Percentiles rank a stretch among this genome's conserved stretches.
These are phyloP conservation scores for Bibio marci DNA, from an alignment of 2,888 invertebrate genomes.

Conservation along the genomic window DNA sequence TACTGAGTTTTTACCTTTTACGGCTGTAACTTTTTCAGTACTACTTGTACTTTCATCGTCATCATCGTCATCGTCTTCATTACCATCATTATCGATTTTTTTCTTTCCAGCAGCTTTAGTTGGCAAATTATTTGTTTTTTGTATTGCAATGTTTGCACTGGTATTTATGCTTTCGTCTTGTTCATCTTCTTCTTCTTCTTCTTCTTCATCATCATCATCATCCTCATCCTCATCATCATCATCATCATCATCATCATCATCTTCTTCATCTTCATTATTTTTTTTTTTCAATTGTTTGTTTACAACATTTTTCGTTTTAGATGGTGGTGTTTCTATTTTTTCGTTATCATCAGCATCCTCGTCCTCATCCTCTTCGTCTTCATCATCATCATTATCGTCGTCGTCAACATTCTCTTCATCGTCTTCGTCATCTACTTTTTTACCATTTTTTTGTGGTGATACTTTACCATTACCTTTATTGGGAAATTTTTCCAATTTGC, in stretches of 20 bases:
- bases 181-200: too few species aligned
- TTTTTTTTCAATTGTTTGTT: too few species aligned
- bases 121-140: neutral
- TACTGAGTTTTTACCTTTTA: neutral
- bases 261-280: too few species aligned
- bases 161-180: too few species aligned
- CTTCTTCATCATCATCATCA: too few species aligned
- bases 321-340: neutral
- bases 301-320: too few species aligned
- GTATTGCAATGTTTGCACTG: too few species aligned
- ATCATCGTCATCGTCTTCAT: neutral
- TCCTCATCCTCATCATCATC: too few species aligned
- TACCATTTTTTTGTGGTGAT: too few species aligned
- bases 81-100: neutral
- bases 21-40: neutral
- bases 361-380: neutral
- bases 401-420: slow-evolving; percentile 1
- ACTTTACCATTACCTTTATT: too few species aligned
- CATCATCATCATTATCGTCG: neutral
- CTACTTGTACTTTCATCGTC: neutral
- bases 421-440: too few species aligned
- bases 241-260: too few species aligned
- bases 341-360: neutral
- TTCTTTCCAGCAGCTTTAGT: neutral
- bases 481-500: neutral